These are phyloP conservation scores for Oreotragus oreotragus DNA, from an alignment of 2,113 vertebrate genomes.

Conservation along the genomic window DNA sequence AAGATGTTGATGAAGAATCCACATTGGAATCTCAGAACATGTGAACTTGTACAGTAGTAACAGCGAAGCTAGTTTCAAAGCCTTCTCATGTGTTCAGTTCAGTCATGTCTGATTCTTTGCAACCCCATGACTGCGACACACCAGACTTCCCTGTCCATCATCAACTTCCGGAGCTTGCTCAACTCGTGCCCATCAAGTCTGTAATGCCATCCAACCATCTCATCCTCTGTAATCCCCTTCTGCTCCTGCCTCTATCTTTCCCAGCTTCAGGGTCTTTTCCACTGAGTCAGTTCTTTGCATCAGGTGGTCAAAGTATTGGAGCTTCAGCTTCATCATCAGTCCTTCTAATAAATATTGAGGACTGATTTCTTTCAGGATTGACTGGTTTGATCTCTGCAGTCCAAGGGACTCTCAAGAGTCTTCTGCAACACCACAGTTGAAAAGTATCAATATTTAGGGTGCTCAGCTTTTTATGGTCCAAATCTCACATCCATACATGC, in stretches of 20 bases:
- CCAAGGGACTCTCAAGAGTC: neutral
- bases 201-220: neutral
- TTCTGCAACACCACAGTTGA: neutral
- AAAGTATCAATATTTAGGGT: neutral
- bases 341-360: neutral
- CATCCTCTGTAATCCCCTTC: neutral
- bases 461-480: neutral
- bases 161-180: neutral
- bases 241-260: neutral
- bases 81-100: neutral
- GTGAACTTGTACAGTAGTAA: neutral
- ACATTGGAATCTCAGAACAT: neutral
- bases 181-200: neutral
- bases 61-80: neutral
- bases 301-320: neutral
- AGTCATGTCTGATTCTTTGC: neutral
- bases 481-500: neutral
- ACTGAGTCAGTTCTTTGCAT: neutral
- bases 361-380: neutral
- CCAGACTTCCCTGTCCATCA: neutral
- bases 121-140: neutral
- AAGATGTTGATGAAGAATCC: constrained; percentile 7
- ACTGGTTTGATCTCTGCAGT: neutral
- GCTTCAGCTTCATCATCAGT: neutral
- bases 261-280: neutral